Evolutionary conservation across 2,113 vertebrate genomes (phyloP).

Genomic region (Gulo gulo): DNA sequence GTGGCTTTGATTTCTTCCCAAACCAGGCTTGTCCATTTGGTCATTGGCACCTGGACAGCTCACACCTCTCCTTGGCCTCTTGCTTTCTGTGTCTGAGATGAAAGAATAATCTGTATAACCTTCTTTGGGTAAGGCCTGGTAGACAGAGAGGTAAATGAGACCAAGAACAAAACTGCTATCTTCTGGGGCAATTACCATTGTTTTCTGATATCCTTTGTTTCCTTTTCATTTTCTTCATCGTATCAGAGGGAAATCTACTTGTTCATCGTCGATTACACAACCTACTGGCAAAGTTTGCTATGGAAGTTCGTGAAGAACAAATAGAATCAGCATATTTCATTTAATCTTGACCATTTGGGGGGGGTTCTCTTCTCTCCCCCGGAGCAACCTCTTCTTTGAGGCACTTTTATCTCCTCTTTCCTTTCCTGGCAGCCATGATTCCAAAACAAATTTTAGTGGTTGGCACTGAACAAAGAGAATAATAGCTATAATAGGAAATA

Average conservation of each 20-base stretch:
- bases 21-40: neutral
- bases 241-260: neutral
- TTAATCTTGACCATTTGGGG: neutral
- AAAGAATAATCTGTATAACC: neutral
- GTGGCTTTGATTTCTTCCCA: neutral
- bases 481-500: neutral
- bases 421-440: neutral
- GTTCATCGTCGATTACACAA: neutral
- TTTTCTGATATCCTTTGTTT: neutral
- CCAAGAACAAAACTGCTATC: neutral
- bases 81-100: neutral
- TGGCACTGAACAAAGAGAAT: neutral
- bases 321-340: neutral
- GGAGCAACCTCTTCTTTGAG: conserved; percentile 1
- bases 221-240: neutral
- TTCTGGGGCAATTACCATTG: neutral
- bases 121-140: neutral
- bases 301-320: neutral
- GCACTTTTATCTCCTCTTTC: neutral
- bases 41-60: neutral
- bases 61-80: neutral
- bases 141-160: neutral
- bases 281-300: neutral
- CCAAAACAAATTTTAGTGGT: neutral
- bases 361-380: neutral